phyloP scores from a whole-genome alignment of 2,113 vertebrate genomes.

The Chaetodon trifascialis region DNA sequence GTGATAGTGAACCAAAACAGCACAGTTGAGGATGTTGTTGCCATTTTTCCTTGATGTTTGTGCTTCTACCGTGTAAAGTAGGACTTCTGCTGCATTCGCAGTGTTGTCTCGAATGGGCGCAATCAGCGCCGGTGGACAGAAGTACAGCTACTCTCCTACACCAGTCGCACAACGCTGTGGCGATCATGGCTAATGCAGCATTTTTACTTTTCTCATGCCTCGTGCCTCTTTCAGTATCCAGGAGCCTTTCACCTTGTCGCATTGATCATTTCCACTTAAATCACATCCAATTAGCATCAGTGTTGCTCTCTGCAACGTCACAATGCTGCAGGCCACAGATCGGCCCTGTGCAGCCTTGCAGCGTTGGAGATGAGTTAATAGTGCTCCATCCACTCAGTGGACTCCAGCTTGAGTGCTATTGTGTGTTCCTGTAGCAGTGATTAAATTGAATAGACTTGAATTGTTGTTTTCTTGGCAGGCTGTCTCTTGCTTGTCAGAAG shows the following conservation, averaged over 20 bases:
- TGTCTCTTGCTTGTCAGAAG: slow-evolving; percentile 52
- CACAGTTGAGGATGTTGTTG: no score
- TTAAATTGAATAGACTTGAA: slow-evolving; percentile 34
- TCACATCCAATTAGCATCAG: neutral
- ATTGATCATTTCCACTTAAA: neutral
- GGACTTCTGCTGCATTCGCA: no score
- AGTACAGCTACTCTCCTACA: no score
- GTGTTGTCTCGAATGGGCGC: no score
- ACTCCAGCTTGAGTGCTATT: neutral
- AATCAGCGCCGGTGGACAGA: no score
- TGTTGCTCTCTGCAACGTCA: neutral
- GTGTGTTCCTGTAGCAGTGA: slow-evolving; percentile 33
- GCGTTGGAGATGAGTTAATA: slow-evolving; percentile 12
- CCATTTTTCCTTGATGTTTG: no score
- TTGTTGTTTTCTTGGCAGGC: slow-evolving; percentile 61
- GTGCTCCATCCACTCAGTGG: neutral
- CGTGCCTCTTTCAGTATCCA: neutral
- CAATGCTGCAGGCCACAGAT: neutral
- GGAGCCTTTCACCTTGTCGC: neutral
- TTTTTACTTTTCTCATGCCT: neutral
- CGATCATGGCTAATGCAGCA: neutral
- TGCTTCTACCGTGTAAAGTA: no score
- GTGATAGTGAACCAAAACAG: no score
- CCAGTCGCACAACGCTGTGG: no score
- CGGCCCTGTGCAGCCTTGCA: neutral